Base-by-base conservation (phyloP, 1,140 invertebrate genomes). In the Drosophila setifemur region DNA sequence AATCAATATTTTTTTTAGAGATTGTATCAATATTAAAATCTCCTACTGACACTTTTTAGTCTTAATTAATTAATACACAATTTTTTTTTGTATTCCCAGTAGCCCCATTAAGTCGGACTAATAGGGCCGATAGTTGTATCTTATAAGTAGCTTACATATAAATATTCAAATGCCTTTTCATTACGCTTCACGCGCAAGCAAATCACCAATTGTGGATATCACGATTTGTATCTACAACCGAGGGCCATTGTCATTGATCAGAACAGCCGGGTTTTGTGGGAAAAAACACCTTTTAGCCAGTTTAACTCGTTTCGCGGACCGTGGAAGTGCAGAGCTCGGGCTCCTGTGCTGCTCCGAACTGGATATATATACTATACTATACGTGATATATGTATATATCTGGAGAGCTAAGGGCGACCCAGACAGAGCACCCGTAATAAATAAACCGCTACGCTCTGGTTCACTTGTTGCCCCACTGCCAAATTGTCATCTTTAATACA, bases 251-350 rank as follows among this genome's bases (percentile, higher is more conserved):
- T 69, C 39, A 48, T 70, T 64, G 57, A 71, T 61, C 44, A 37
- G 66, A 70, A 50, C 29, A 29, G 25, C 9, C 4, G 33, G 14
- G 7, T 23, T 44, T 9, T 14, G 6, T 49, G 40, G 23, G 37
- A 40, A 60, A 61, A 78, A 63, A 78, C 63, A 54, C 40, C 49
- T 55, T 78, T 43, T 37, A 52, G 47, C 74, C 57, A 63, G 79
- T 58, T 50, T 19, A 83, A 85, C 79, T 79, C 26, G 79, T 83
- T 83, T 58, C 25, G 9, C 53, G n/a, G n/a, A 33, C 14, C 16
- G 23, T 23, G 18, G 11, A 44, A 33, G 35, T 35, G 19, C 63
- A 47, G 28, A 45, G 23, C n/a, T 23, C 26, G n/a, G 9, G 18
- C 29, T 60, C 37, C 25, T 58, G 28, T 8, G 54, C n/a, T 42